Conservation (phyloP, 2,113 vertebrate genomes). For the Cyprinodon variegatus region DNA sequence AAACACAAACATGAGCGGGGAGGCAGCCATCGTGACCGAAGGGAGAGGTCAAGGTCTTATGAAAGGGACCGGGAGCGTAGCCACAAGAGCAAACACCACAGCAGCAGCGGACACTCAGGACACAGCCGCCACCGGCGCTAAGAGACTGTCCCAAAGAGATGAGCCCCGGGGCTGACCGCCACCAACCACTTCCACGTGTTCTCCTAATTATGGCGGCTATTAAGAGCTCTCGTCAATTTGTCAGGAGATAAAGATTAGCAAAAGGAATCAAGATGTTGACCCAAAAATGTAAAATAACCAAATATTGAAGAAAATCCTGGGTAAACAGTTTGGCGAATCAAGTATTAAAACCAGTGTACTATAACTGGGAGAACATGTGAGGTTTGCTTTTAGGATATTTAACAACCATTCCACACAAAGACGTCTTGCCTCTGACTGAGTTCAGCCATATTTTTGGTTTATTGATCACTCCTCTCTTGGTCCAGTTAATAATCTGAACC, state of each 20-base stretch:
- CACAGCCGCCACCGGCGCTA: constrained; percentile 93
- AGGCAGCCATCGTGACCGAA: constrained; percentile 85
- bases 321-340: not conserved
- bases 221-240: not conserved
- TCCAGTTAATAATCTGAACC: not conserved
- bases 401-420: not conserved
- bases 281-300: not conserved
- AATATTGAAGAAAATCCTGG: not conserved
- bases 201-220: not conserved
- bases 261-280: not conserved
- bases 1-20: constrained; percentile 92
- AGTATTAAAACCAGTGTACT: not conserved
- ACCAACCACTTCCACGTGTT: constrained; percentile 3
- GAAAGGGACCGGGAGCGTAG: constrained; percentile 88
- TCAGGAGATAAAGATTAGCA: not conserved
- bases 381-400: constrained; percentile 4
- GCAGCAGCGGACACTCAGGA: constrained; percentile 86
- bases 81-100: constrained; percentile 95
- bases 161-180: constrained; percentile 35
- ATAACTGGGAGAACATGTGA: not conserved
- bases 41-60: constrained; percentile 92
- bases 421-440: too few species aligned
- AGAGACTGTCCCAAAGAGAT: constrained; percentile 34
- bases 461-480: not conserved
- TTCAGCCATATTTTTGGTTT: not conserved